Evolutionary conservation across 2,888 invertebrate species (phyloP).

Genomic region (Emmelina monodactyla): DNA sequence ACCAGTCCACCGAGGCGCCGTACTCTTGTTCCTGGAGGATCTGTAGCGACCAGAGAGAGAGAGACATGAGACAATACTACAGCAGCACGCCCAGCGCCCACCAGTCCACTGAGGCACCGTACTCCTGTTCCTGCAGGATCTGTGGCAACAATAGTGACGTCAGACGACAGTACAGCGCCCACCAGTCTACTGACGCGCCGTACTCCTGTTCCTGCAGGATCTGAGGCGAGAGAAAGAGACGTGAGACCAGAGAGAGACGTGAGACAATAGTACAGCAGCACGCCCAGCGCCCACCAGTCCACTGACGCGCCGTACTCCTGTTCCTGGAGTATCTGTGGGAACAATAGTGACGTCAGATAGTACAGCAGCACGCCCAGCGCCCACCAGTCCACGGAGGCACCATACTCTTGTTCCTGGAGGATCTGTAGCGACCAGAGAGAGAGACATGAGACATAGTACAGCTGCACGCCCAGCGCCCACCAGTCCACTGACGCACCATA

Average conservation of each 20-base stretch:
- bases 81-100: conserved; percentile 98
- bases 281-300: conserved; percentile 98
- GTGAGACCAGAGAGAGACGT: too few species aligned
- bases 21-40: conserved; percentile 94
- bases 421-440: too few species aligned
- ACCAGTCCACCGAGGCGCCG: conserved; percentile 91
- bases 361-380: conserved; percentile 98
- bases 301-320: conserved; percentile 89
- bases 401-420: conserved; percentile 91
- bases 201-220: conserved; percentile 94
- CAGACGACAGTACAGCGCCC: too few species aligned
- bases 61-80: too few species aligned
- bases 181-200: conserved; percentile 91
- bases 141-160: too few species aligned
- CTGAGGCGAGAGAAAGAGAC: too few species aligned
- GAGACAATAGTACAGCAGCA: conserved; percentile 97
- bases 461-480: conserved; percentile 98
- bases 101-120: conserved; percentile 90
- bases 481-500: conserved; percentile 90
- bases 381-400: conserved; percentile 94
- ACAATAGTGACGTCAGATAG: too few species aligned
- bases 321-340: conserved; percentile 84
- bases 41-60: too few species aligned
- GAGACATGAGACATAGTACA: too few species aligned
- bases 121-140: conserved; percentile 93